Conservation (phyloP, 2,888 invertebrate genomes). For the Diadromus collaris region DNA sequence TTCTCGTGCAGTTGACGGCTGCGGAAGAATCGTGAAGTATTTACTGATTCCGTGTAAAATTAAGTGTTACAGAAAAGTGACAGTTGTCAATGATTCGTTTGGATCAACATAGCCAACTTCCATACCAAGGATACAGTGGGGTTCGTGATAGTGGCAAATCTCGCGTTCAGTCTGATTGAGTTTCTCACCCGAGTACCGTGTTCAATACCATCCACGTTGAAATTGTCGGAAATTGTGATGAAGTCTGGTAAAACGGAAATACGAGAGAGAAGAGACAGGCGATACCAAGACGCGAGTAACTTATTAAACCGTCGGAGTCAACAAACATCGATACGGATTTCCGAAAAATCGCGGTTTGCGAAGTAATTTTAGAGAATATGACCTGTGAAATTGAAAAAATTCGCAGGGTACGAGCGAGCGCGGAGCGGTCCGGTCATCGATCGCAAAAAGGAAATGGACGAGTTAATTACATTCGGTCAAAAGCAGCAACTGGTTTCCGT, state of each 20-base stretch:
- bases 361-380: constrained; percentile 15
- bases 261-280: no score
- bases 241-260: no score
- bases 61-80: no score
- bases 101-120: no score
- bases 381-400: constrained; percentile 7
- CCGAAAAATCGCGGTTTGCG: not conserved
- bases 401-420: not conserved
- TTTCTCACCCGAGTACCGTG: constrained; percentile 29
- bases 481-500: constrained; percentile 19
- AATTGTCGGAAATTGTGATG: constrained; percentile 22
- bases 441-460: constrained; percentile 10
- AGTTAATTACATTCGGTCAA: constrained; percentile 37
- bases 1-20: no score
- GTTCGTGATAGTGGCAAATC: no score
- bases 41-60: no score
- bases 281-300: not conserved
- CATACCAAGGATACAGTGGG: no score
- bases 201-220: constrained; percentile 7
- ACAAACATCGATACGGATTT: not conserved
- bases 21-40: no score
- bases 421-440: not conserved
- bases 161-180: not conserved
- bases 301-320: constrained; percentile 8
- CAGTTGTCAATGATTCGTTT: no score